Percentiles rank a stretch among this genome's conserved stretches.
These are phyloP conservation scores for Sphinx pinastri DNA, from an alignment of 2,888 invertebrate species.

Conservation along the genomic window DNA sequence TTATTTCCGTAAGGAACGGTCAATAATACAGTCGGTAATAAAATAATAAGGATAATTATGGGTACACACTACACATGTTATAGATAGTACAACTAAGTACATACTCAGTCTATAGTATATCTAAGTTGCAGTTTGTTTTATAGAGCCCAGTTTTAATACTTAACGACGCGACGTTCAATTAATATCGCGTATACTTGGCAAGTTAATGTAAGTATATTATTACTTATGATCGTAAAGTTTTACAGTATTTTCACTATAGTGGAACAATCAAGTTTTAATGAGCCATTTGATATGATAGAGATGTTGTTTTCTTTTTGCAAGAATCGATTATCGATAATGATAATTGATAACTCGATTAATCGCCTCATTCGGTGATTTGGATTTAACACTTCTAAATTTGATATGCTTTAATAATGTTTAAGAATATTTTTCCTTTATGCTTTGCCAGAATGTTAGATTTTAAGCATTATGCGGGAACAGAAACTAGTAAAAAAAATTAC, in stretches of 20 bases:
- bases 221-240: slow-evolving; percentile 16
- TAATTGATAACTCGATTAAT: neutral
- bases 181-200: neutral
- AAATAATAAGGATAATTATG: no score
- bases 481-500: no score
- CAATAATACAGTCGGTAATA: no score
- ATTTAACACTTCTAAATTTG: neutral
- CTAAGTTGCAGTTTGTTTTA: no score
- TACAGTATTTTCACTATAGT: slow-evolving; percentile 7
- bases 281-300: neutral
- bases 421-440: no score
- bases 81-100: no score
- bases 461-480: no score
- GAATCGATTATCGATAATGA: slow-evolving; percentile 15
- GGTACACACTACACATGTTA: no score
- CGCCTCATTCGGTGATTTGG: neutral
- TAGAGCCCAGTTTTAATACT: neutral
- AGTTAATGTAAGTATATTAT: neutral
- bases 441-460: no score
- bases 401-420: no score
- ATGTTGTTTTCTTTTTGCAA: neutral
- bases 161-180: neutral
- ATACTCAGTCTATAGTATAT: no score
- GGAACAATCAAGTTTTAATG: slow-evolving; percentile 7
- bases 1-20: no score